These are phyloP conservation scores for Reinhardtius hippoglossoides DNA, from an alignment of 2,113 vertebrate species.

Conservation along the genomic window DNA sequence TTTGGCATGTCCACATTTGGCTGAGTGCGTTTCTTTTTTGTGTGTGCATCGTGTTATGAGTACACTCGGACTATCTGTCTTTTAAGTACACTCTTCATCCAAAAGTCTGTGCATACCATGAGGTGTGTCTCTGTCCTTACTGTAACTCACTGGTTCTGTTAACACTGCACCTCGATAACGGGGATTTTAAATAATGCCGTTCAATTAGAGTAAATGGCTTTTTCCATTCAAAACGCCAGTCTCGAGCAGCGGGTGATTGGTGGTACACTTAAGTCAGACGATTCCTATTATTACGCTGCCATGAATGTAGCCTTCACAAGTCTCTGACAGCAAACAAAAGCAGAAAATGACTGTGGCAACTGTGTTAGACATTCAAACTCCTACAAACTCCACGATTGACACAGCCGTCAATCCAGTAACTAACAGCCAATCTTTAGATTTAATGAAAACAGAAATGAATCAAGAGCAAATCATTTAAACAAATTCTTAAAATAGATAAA, in stretches of 20 bases:
- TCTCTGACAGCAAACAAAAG: conserved; percentile 40
- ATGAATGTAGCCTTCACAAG: conserved; percentile 21
- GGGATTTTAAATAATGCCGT: conserved; percentile 45
- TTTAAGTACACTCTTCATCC: not conserved
- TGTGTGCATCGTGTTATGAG: not conserved
- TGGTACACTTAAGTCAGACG: conserved; percentile 32
- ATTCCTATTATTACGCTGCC: conserved; percentile 32
- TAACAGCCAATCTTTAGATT: not conserved
- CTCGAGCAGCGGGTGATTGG: conserved; percentile 7
- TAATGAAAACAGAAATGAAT: not conserved
- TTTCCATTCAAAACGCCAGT: conserved; percentile 23
- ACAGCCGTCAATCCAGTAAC: not conserved
- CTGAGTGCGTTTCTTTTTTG: conserved; percentile 38
- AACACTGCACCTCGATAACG: conserved; percentile 31
- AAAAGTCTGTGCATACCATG: conserved; percentile 24
- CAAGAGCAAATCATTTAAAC: not conserved
- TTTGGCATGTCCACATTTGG: conserved; percentile 76
- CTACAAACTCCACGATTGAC: not conserved
- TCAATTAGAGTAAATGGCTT: conserved; percentile 57
- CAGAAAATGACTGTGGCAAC: conserved; percentile 18
- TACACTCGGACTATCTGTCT: conserved; percentile 4
- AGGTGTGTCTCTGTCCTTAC: conserved; percentile 12
- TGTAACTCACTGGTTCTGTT: conserved; percentile 42
- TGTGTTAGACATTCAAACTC: conserved; percentile 8
- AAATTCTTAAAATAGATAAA: too few species aligned